phyloP scores from a whole-genome alignment of 2,888 invertebrate species.

The Chloroclystis v-ata region DNA sequence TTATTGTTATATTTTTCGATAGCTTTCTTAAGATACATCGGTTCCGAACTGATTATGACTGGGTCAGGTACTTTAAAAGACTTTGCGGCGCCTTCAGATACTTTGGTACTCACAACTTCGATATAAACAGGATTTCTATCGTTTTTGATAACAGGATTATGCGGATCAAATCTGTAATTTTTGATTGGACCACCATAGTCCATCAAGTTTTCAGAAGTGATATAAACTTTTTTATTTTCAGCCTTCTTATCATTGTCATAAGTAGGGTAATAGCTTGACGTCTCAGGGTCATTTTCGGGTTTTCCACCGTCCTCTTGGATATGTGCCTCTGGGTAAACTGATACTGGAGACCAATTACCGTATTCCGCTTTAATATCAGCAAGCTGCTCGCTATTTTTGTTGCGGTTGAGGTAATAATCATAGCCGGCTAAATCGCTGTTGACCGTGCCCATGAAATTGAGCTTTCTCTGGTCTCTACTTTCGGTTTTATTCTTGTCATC shows the following conservation, averaged over 20 bases:
- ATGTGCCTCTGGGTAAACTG: slow-evolving; percentile 69
- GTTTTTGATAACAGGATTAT: slow-evolving; percentile 71
- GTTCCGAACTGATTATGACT: slow-evolving; percentile 82
- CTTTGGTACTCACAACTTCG: slow-evolving; percentile 71
- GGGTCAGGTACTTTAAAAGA: slow-evolving; percentile 81
- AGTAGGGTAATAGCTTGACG: slow-evolving; percentile 67
- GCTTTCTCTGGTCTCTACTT: slow-evolving; percentile 65
- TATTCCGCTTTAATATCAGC: slow-evolving; percentile 70
- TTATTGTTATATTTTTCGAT: slow-evolving; percentile 74
- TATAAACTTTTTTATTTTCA: slow-evolving; percentile 70
- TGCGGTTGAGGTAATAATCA: slow-evolving; percentile 68
- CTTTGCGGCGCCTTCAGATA: slow-evolving; percentile 67
- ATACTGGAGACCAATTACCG: slow-evolving; percentile 75
- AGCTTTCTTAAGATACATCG: slow-evolving; percentile 76
- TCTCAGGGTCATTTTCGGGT: slow-evolving; percentile 61
- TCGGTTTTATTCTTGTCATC: slow-evolving; percentile 65
- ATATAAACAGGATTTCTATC: slow-evolving; percentile 78
- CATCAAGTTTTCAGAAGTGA: slow-evolving; percentile 65
- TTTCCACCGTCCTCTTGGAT: slow-evolving; percentile 66
- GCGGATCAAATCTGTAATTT: slow-evolving; percentile 68
- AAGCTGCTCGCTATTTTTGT: slow-evolving; percentile 62
- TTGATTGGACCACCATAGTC: slow-evolving; percentile 68
- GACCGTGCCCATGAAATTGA: slow-evolving; percentile 54
- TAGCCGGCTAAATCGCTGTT: slow-evolving; percentile 70
- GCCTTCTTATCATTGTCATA: slow-evolving; percentile 65